These are phyloP conservation scores for Cantharis rustica DNA, from an alignment of 2,888 invertebrate species.

Conservation along the genomic window DNA sequence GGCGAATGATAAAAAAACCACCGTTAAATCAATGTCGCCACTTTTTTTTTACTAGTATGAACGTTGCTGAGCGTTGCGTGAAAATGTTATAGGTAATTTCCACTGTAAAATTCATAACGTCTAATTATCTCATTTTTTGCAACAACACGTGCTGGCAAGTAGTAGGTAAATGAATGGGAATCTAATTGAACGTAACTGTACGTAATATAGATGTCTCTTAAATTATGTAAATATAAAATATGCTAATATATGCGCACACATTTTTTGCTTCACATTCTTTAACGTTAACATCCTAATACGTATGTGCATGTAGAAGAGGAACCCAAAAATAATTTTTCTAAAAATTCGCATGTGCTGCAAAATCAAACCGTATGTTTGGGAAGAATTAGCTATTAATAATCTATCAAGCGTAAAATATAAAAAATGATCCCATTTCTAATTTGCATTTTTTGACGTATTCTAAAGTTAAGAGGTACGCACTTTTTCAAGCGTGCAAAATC, in stretches of 20 bases:
- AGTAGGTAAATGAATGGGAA: background rate
- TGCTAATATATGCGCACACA: background rate
- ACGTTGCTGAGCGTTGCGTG: background rate
- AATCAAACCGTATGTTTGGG: constrained; percentile 9
- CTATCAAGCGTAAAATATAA: constrained; percentile 37
- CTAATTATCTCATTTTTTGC: background rate
- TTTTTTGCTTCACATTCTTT: background rate
- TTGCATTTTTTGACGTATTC: constrained; percentile 38
- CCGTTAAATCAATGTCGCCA: background rate
- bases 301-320: background rate
- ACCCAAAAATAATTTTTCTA: background rate
- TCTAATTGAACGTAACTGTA: background rate
- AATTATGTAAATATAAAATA: constrained; percentile 1
- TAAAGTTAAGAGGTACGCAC: constrained; percentile 34
- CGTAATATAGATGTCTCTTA: background rate
- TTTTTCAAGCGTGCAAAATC: constrained; percentile 41
- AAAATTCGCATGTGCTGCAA: constrained; percentile 11
- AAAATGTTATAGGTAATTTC: background rate
- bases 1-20: background rate
- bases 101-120: background rate
- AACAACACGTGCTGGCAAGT: background rate
- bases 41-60: background rate
- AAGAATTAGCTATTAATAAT: constrained; percentile 18
- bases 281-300: background rate
- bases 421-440: constrained; percentile 39